These are phyloP conservation scores for Drosophila neotestacea DNA, from an alignment of 2,888 invertebrate genomes.

Conservation along the genomic window DNA sequence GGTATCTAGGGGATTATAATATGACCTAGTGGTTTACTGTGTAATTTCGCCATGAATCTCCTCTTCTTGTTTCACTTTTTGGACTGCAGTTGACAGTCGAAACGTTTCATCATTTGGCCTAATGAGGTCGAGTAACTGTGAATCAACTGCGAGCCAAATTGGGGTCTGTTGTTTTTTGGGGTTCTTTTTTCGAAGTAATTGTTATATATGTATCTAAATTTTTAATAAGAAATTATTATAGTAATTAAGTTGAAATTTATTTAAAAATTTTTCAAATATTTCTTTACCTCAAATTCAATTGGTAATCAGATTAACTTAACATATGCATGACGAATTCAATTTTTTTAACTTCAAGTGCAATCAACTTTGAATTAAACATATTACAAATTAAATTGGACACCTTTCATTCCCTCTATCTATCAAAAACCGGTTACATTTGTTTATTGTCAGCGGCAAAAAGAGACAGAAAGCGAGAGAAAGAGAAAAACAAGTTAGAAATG, in stretches of 20 bases:
- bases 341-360: constrained; percentile 8
- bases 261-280: not conserved
- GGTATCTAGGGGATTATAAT: constrained; percentile 43
- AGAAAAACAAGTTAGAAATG: constrained; percentile 33
- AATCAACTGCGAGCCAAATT: not conserved
- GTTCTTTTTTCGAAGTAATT: not conserved
- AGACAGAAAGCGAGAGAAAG: not conserved
- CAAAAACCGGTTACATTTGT: constrained; percentile 57
- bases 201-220: too few relatives aligned
- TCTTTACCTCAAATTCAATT: not conserved
- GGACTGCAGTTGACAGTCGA: constrained; percentile 40
- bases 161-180: not conserved
- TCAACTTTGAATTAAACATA: constrained; percentile 5
- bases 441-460: constrained; percentile 19
- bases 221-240: not conserved
- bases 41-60: constrained; percentile 43
- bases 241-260: not conserved
- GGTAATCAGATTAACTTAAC: constrained; percentile 2
- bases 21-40: constrained; percentile 57
- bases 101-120: constrained; percentile 40
- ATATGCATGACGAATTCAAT: not conserved
- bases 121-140: constrained; percentile 56
- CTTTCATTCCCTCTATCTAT: not conserved
- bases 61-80: not conserved
- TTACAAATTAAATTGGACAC: constrained; percentile 1